These are phyloP conservation scores for Sebastes wilsoni DNA, from an alignment of 2,797 vertebrate species.

Conservation along the genomic window DNA sequence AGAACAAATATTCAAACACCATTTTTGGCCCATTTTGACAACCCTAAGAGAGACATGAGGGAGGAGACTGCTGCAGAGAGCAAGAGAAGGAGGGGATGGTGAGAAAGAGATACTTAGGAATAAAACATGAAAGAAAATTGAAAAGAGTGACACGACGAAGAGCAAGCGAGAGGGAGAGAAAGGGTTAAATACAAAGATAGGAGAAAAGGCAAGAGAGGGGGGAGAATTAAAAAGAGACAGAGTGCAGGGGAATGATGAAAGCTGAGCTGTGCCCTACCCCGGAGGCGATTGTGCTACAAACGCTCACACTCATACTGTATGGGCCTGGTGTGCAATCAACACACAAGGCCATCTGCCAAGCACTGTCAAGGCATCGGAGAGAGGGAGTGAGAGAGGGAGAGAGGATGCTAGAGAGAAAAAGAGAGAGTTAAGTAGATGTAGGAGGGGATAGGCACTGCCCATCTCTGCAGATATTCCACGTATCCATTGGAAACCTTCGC, in stretches of 20 bases:
- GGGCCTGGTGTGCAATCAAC: conserved; percentile 8
- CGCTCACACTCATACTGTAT: conserved; percentile 6
- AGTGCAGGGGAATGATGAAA: conserved; percentile 6
- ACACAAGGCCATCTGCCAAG: conserved; percentile 30
- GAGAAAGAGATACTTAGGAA: not conserved
- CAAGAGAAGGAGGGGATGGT: not conserved
- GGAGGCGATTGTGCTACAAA: conserved; percentile 15
- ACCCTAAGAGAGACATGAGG: not conserved
- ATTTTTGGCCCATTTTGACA: no score
- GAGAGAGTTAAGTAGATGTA: not conserved
- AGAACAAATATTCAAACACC: no score
- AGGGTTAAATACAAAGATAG: not conserved
- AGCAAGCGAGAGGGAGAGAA: not conserved
- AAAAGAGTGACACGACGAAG: not conserved
- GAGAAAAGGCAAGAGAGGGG: not conserved
- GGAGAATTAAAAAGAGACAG: conserved; percentile 1
- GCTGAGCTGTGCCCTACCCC: conserved; percentile 21
- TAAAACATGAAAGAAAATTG: not conserved
- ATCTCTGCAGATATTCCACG: conserved; percentile 19
- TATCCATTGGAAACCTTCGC: not conserved
- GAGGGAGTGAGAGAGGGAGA: not conserved
- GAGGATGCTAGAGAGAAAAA: not conserved
- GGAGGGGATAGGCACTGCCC: not conserved
- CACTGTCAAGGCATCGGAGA: not conserved
- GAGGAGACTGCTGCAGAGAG: not conserved